Percentiles rank a stretch among this genome's conserved stretches.
Evolutionary conservation across 2,888 invertebrate species (phyloP).

Genomic region (Diachrysia chrysitis): DNA sequence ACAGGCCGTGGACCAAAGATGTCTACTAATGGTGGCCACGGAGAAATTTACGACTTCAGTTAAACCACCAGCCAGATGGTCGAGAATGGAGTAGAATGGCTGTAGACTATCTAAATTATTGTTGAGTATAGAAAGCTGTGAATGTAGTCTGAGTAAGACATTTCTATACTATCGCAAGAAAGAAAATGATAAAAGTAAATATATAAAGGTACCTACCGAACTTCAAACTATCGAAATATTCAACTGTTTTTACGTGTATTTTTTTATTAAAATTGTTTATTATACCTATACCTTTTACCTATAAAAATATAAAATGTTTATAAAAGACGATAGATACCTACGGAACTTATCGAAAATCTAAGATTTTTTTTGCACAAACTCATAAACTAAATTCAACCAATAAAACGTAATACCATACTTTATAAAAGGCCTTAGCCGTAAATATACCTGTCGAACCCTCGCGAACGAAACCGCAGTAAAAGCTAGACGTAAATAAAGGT

Average conservation of each 20-base stretch:
- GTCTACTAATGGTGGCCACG: slow-evolving; percentile 2
- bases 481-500: slow-evolving; percentile 50
- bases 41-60: slow-evolving; percentile 6
- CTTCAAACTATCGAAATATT: too few relatives aligned
- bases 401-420: not conserved
- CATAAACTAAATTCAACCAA: not conserved
- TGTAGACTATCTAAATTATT: not conserved
- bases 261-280: too few relatives aligned
- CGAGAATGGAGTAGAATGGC: slow-evolving; percentile 5
- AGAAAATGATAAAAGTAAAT: not conserved
- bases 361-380: too few relatives aligned
- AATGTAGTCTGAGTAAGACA: not conserved
- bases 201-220: too few relatives aligned
- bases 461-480: slow-evolving; percentile 22
- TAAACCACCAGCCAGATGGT: slow-evolving; percentile 7
- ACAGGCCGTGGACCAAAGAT: slow-evolving; percentile 2
- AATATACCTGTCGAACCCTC: slow-evolving; percentile 12
- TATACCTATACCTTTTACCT: too few relatives aligned
- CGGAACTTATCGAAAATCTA: too few relatives aligned
- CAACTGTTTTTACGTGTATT: too few relatives aligned
- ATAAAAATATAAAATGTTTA: too few relatives aligned
- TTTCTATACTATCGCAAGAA: slow-evolving; percentile 1
- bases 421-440: not conserved
- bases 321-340: too few relatives aligned
- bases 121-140: not conserved